Percentiles rank a stretch among this genome's conserved stretches.
phyloP scores from a whole-genome alignment of 2,797 vertebrate species.

The Ceryle rudis region DNA sequence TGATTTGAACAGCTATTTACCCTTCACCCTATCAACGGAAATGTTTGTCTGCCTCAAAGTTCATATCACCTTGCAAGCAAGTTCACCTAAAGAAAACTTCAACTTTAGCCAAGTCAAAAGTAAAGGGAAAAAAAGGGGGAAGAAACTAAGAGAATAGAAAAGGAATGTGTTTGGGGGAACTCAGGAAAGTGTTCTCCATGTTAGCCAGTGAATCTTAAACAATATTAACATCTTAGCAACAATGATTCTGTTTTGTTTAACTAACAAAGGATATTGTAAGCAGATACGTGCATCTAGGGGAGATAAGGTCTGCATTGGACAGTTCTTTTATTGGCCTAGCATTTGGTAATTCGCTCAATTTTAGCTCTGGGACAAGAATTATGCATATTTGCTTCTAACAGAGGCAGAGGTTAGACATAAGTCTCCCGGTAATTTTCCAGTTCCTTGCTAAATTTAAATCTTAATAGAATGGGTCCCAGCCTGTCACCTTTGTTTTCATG shows the following conservation, averaged over 20 bases:
- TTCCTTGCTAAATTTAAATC: constrained; percentile 57
- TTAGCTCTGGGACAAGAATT: constrained; percentile 44
- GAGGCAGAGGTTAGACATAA: constrained; percentile 32
- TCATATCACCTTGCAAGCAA: background rate
- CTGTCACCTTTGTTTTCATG: constrained; percentile 52
- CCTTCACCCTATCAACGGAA: background rate
- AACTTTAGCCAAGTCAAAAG: background rate
- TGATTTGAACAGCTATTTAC: constrained; percentile 1
- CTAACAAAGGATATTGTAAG: constrained; percentile 66
- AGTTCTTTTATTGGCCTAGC: constrained; percentile 37
- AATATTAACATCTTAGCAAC: constrained; percentile 70
- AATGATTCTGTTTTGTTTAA: constrained; percentile 66
- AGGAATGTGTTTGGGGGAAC: constrained; percentile 17
- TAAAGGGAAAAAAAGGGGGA: background rate
- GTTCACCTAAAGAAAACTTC: background rate
- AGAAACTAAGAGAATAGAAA: background rate
- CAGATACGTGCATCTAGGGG: constrained; percentile 28
- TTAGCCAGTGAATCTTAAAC: constrained; percentile 58
- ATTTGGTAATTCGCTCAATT: constrained; percentile 42
- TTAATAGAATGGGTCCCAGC: constrained; percentile 46
- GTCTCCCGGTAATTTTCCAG: constrained; percentile 49
- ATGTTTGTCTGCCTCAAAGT: background rate
- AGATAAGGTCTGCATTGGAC: constrained; percentile 57
- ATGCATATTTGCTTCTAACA: constrained; percentile 12
- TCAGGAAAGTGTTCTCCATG: background rate